These are phyloP conservation scores for Micrasema longulum DNA, from an alignment of 1,140 invertebrate species.

Conservation along the genomic window DNA sequence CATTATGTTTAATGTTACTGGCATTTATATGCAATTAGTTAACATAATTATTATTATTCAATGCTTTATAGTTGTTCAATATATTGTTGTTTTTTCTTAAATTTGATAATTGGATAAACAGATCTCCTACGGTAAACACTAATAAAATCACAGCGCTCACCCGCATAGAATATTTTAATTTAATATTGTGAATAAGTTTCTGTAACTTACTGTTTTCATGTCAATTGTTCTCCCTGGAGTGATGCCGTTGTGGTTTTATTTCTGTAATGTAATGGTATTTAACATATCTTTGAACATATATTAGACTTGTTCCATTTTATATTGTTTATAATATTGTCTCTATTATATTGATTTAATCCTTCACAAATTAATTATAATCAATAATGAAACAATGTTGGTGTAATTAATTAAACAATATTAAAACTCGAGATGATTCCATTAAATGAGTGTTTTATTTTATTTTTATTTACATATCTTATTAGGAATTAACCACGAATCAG, in stretches of 20 bases:
- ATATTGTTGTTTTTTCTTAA: slow-evolving; percentile 51
- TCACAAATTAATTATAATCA: slow-evolving; percentile 52
- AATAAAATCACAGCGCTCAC: slow-evolving; percentile 47
- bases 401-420: slow-evolving; percentile 55
- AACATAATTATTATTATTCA: slow-evolving; percentile 51
- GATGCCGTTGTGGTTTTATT: slow-evolving; percentile 48
- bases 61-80: slow-evolving; percentile 52
- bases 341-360: slow-evolving; percentile 51
- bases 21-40: slow-evolving; percentile 49
- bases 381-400: slow-evolving; percentile 53
- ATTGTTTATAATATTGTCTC: slow-evolving; percentile 52
- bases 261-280: slow-evolving; percentile 42
- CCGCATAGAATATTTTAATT: slow-evolving; percentile 42
- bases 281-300: slow-evolving; percentile 48
- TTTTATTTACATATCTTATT: too few species aligned
- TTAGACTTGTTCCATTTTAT: slow-evolving; percentile 52
- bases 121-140: slow-evolving; percentile 42
- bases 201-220: slow-evolving; percentile 35
- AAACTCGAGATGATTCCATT: slow-evolving; percentile 55
- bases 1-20: slow-evolving; percentile 51
- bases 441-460: too few species aligned
- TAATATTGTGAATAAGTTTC: slow-evolving; percentile 40
- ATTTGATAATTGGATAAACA: slow-evolving; percentile 46
- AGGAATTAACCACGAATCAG: too few species aligned
- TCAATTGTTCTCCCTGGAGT: slow-evolving; percentile 40